Percentiles rank a stretch among this genome's conserved stretches.
phyloP scores from a whole-genome alignment of 2,888 invertebrate species.

The Chrysomela aeneicollis region DNA sequence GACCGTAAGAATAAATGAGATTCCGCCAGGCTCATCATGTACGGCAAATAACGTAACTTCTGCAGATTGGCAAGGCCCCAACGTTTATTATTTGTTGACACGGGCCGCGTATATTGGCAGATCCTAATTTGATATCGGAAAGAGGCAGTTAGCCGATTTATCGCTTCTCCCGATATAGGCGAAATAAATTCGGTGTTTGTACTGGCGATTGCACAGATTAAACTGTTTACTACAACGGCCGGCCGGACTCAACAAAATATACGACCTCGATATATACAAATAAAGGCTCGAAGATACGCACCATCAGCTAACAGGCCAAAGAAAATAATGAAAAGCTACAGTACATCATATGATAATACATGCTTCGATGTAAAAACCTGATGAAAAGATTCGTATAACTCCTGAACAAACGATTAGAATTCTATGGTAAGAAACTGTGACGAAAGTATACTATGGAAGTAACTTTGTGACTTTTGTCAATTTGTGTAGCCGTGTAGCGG shows the following conservation, averaged over 20 bases:
- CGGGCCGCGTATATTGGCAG: conserved; percentile 52
- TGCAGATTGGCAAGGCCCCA: conserved; percentile 53
- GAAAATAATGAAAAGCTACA: too few species aligned
- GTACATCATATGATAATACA: too few species aligned
- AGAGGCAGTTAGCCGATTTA: conserved; percentile 45
- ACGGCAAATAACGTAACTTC: conserved; percentile 55
- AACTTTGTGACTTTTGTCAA: too few species aligned
- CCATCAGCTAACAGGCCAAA: too few species aligned
- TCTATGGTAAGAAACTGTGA: too few species aligned
- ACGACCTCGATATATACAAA: too few species aligned
- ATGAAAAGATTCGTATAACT: too few species aligned
- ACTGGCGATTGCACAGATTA: conserved; percentile 49
- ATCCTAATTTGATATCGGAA: conserved; percentile 36
- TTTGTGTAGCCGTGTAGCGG: too few species aligned
- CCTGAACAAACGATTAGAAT: too few species aligned
- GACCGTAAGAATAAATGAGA: neutral
- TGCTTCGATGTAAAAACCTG: too few species aligned
- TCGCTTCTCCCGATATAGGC: conserved; percentile 18
- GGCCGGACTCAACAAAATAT: neutral
- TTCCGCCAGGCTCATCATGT: conserved; percentile 46
- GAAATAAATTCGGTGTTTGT: conserved; percentile 43
- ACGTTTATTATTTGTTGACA: conserved; percentile 54
- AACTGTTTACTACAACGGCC: conserved; percentile 27
- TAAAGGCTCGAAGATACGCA: too few species aligned
- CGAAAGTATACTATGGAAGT: too few species aligned